These are phyloP conservation scores for Crotophaga sulcirostris DNA, from an alignment of 2,113 vertebrate genomes.

Conservation along the genomic window DNA sequence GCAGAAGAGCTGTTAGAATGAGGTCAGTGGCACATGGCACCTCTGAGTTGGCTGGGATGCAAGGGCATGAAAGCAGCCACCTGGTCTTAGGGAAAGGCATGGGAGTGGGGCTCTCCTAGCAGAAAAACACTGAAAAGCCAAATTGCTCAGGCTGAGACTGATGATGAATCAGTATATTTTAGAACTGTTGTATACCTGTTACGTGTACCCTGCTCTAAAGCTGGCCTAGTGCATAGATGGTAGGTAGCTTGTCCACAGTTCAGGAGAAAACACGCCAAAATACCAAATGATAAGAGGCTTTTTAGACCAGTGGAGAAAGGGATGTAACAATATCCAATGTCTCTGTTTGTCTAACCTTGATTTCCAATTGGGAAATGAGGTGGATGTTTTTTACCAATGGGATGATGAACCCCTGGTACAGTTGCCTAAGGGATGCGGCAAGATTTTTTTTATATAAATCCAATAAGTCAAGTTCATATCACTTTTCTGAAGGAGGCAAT, in stretches of 20 bases:
- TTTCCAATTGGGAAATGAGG: constrained; percentile 27
- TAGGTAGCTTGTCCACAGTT: not conserved
- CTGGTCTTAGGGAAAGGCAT: not conserved
- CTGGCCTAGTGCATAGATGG: not conserved
- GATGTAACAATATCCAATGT: not conserved
- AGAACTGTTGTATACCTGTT: not conserved
- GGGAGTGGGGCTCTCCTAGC: not conserved
- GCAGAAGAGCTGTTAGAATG: not conserved
- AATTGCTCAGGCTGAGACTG: not conserved
- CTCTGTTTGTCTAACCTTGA: constrained; percentile 30
- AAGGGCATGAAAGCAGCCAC: not conserved
- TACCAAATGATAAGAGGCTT: not conserved
- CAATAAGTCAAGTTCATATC: not conserved
- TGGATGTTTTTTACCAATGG: not conserved
- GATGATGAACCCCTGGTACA: not conserved
- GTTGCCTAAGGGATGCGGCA: not conserved
- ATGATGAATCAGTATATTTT: not conserved
- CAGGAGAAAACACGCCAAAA: not conserved
- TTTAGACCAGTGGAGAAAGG: not conserved
- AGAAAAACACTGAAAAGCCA: not conserved
- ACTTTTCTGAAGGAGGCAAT: not conserved
- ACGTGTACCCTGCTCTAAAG: not conserved
- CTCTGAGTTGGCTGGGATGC: not conserved
- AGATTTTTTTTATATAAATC: constrained; percentile 1
- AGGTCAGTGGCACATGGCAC: not conserved